Evolutionary conservation across 1,140 invertebrate genomes (phyloP), one percentile per base, ranked within the genome.

Genomic region (Sinonovacula constricta): DNA sequence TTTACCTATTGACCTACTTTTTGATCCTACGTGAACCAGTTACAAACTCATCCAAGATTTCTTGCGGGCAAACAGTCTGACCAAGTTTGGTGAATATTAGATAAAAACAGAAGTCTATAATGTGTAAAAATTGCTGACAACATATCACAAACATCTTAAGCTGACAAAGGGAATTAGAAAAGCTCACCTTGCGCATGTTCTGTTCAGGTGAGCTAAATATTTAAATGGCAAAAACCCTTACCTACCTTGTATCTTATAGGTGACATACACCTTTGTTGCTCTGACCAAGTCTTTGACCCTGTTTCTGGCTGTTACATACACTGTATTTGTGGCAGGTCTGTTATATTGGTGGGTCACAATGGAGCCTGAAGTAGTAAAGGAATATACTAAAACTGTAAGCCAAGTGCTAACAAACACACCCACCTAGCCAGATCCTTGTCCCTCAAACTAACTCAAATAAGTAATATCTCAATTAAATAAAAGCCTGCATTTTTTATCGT

Each of bases 271-370:
- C 5, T 39, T 36, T 15, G 70, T 33, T 28, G 39, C 5, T 12
- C 45, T 36, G 18, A 59, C 63, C 10, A 68, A 31, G 14, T 39
- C 49, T 39, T 31, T 26, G 10, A 70, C 83, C 26, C 70, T 70
- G 68, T 84, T 84, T 7, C 68, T 54, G 2, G 80, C 81, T n/a
- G 62, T 78, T n/a, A 84, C 72, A 22, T 56, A 74, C 4, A 84
- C 70, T 1, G 28, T 72, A 14, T 56, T 76, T 7, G 18, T 36
- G 3, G 80, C 83, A 24, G 67, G 30, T 15, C 65, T 63, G 28
- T 57, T 67, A 49, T 84, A 84, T 28, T 53, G 70, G 53, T 84
- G 80, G n/a, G 45, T 80, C 4, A 80, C 39, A 22, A 10, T 14
- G 30, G 63, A n/a, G 39, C 80, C 83, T 84, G 81, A 0, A 80